Evolutionary conservation across 2,113 vertebrate species (phyloP).

Genomic region (Macaca mulatta): DNA sequence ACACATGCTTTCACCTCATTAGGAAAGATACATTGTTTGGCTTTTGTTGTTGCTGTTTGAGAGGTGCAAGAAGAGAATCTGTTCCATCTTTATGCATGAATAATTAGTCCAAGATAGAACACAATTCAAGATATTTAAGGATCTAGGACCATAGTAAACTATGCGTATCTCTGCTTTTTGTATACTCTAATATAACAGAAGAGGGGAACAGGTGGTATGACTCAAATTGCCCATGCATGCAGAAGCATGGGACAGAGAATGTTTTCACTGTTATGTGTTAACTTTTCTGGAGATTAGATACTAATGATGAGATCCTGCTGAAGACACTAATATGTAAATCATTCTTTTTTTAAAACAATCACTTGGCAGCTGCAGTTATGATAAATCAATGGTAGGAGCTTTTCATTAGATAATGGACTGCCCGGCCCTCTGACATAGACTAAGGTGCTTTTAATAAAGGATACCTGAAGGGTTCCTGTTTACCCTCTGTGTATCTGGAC

Average conservation of each 20-base stretch:
- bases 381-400: slow-evolving; percentile 39
- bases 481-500: background rate
- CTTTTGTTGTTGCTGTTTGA: slow-evolving; percentile 16
- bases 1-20: slow-evolving; percentile 20
- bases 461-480: background rate
- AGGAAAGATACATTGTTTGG: slow-evolving; percentile 34
- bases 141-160: background rate
- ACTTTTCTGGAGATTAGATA: background rate
- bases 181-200: background rate
- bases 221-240: background rate
- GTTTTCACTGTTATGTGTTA: background rate
- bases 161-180: background rate
- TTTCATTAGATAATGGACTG: slow-evolving; percentile 27
- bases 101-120: slow-evolving; percentile 16
- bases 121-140: background rate
- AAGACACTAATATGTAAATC: slow-evolving; percentile 30
- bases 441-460: slow-evolving; percentile 9
- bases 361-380: slow-evolving; percentile 29
- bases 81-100: background rate
- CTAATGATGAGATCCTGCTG: background rate
- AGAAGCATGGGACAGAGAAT: background rate
- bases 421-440: background rate
- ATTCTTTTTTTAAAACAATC: slow-evolving; percentile 5
- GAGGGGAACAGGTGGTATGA: background rate
- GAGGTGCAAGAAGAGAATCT: slow-evolving; percentile 15